Evolutionary conservation across 2,113 vertebrate species (phyloP).

Genomic region (Struthio camelus): DNA sequence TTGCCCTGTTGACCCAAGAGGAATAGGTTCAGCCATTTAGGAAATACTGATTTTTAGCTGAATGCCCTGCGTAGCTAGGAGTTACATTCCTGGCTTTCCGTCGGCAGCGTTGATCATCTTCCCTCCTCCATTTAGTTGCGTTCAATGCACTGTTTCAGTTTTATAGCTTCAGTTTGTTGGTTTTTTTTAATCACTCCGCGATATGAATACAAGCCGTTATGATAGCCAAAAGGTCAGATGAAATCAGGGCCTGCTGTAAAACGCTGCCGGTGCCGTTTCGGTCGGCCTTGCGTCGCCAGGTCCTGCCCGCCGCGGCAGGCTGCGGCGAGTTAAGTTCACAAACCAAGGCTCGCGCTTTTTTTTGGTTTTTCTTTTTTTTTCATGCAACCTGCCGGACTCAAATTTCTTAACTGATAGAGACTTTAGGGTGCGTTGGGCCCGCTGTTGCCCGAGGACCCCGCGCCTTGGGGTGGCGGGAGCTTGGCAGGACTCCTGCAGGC

Average conservation of each 20-base stretch:
- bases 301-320: neutral
- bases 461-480: too few species aligned
- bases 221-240: neutral
- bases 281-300: rapidly evolving
- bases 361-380: neutral
- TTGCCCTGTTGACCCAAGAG: slow-evolving; percentile 25
- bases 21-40: slow-evolving; percentile 16
- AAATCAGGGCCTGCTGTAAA: neutral
- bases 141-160: neutral
- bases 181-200: neutral
- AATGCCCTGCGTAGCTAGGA: neutral
- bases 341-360: neutral
- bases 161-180: neutral
- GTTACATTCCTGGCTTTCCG: neutral
- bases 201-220: neutral
- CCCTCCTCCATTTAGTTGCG: neutral
- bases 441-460: too few species aligned
- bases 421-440: too few species aligned
- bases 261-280: neutral
- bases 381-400: neutral
- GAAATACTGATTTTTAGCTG: neutral
- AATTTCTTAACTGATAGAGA: neutral
- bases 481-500: too few species aligned
- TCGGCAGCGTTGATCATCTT: neutral
- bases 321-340: rapidly evolving